Evolutionary conservation across 1,140 invertebrate genomes (phyloP), one percentile per base, ranked within the genome.

Genomic region (Drosophila tani): DNA sequence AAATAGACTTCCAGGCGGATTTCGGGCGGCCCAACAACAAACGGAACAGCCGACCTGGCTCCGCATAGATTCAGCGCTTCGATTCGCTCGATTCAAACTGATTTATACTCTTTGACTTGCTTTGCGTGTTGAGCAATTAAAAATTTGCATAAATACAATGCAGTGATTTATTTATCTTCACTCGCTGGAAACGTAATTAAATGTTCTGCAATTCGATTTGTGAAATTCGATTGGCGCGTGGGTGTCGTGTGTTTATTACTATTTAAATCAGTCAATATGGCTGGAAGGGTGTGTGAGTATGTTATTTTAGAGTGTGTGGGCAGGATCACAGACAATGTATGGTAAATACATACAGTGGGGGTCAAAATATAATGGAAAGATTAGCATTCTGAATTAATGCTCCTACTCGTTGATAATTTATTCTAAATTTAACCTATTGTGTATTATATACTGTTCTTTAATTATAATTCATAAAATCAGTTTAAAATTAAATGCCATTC

Each of bases 121-220:
- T 21, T 59, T 38, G 53, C 45, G n/a, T 59, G 67, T 60, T 50
- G 57, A 35, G 38, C 67, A 73, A 73, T 73, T 73, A 51, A 59
- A 71, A 43, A 73, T 73, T 60, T 60, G 40, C 55, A 73, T 73
- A 73, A 73, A 51, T 60, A 73, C 70, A 73, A 73, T 73, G 40
- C 38, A 73, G 21, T 73, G 70, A 73, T 73, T 73, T 73, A 73
- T 73, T 73, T 73, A 73, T 73, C 14, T 40, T 11, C 11, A 29
- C 50, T 73, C 29, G 27, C 55, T 40, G 41, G 55, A 21, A 43
- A 21, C 17, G 67, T 73, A 73, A 73, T 73, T 73, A 73, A 73
- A 60, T 73, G 60, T 47, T 71, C 38, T 60, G 67, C 67, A 60
- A 59, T 46, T 24, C 55, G 46, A 73, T 50, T 51, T 73, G 70